phyloP scores from a whole-genome alignment of 2,888 invertebrate genomes.

The Brachyptera putata region DNA sequence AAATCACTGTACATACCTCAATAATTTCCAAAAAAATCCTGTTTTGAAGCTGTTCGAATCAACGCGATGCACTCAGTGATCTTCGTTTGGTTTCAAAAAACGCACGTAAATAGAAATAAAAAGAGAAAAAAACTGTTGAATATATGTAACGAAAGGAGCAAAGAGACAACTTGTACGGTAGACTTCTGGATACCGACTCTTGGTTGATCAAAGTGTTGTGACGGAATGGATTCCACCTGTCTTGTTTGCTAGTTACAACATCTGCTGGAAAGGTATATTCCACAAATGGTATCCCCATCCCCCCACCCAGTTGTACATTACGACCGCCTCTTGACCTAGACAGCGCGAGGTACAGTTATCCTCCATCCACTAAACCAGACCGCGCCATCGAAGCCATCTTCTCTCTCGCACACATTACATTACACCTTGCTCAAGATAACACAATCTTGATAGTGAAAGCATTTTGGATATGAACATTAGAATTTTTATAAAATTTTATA shows the following conservation, averaged over 20 bases:
- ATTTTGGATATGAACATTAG: too few relatives aligned
- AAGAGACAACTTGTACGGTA: neutral
- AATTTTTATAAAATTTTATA: too few relatives aligned
- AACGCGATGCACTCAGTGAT: constrained; percentile 2
- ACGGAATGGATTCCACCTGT: constrained; percentile 25
- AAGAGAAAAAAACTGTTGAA: too few relatives aligned
- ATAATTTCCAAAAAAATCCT: constrained; percentile 8
- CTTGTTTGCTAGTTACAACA: constrained; percentile 23
- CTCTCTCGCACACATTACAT: too few relatives aligned
- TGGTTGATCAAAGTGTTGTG: constrained; percentile 14
- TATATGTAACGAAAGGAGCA: too few relatives aligned
- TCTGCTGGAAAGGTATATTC: constrained; percentile 25
- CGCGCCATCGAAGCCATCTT: too few relatives aligned
- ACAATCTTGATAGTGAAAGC: too few relatives aligned
- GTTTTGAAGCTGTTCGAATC: neutral
- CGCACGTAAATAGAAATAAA: neutral
- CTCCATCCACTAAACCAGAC: neutral
- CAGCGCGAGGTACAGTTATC: constrained; percentile 50
- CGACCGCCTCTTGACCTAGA: constrained; percentile 55
- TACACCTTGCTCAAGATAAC: too few relatives aligned
- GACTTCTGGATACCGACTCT: constrained; percentile 8
- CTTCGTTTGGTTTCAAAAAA: neutral
- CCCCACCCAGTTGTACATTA: constrained; percentile 7
- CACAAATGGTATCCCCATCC: constrained; percentile 20
- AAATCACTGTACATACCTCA: constrained; percentile 11